These are phyloP conservation scores for Plebejus melissa DNA, from an alignment of 2,888 invertebrate species.

Conservation along the genomic window DNA sequence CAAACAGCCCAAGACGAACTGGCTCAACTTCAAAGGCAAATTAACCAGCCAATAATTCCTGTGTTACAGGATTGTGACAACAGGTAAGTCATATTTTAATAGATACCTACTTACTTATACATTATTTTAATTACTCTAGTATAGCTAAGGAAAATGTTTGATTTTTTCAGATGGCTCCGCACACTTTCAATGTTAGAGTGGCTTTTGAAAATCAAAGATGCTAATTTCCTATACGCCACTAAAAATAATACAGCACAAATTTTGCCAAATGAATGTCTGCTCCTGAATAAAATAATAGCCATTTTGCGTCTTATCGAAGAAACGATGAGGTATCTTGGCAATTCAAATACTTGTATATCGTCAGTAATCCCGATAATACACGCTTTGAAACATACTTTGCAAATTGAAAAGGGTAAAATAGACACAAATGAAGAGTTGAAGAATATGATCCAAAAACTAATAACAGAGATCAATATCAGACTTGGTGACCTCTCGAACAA, in stretches of 20 bases:
- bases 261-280: neutral
- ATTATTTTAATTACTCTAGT: too few species aligned
- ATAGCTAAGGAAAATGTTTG: too few species aligned
- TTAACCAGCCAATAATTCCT: constrained; percentile 35
- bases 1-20: constrained; percentile 37
- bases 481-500: constrained; percentile 21
- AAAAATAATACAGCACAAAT: neutral
- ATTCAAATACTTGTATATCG: neutral
- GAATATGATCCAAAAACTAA: neutral
- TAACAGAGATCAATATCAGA: neutral
- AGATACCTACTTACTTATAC: too few species aligned
- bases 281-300: constrained; percentile 21
- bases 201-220: constrained; percentile 17
- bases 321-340: constrained; percentile 13
- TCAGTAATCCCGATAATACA: constrained; percentile 2
- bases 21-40: constrained; percentile 40
- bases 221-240: constrained; percentile 18
- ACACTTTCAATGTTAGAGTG: constrained; percentile 25
- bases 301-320: constrained; percentile 17
- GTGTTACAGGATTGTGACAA: constrained; percentile 34
- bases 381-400: neutral
- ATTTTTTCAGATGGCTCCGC: constrained; percentile 18
- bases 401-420: neutral
- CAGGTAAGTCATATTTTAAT: constrained; percentile 32
- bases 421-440: neutral